A percentile compares a stretch with the other conserved stretches of the same genome.
These are phyloP conservation scores for Drosophila littoralis DNA, from an alignment of 1,140 invertebrate genomes.

Conservation along the genomic window DNA sequence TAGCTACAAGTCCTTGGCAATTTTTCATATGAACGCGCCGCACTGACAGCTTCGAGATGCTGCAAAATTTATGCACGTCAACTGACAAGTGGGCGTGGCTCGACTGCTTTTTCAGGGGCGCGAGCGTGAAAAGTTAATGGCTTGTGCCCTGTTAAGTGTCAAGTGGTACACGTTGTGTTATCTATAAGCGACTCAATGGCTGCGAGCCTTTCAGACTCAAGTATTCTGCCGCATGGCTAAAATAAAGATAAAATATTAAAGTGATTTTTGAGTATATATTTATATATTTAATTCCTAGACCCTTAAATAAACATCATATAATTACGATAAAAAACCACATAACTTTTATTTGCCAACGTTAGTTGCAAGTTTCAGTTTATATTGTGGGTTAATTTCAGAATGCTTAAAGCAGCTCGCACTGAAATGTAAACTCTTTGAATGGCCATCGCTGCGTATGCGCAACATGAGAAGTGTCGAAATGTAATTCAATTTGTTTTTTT, in stretches of 20 bases:
- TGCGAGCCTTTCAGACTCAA: background rate
- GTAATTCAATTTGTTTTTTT: slow-evolving; percentile 55
- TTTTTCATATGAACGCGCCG: slow-evolving; percentile 69
- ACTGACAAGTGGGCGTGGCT: slow-evolving; percentile 57
- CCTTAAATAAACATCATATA: too few species aligned
- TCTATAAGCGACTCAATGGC: slow-evolving; percentile 53
- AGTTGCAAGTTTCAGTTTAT: slow-evolving; percentile 32
- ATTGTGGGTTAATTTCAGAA: slow-evolving; percentile 63
- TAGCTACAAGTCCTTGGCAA: slow-evolving; percentile 47
- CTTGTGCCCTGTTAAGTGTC: slow-evolving; percentile 70
- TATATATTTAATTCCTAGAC: too few species aligned
- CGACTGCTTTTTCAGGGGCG: slow-evolving; percentile 11
- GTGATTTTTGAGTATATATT: too few species aligned
- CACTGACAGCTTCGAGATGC: slow-evolving; percentile 55
- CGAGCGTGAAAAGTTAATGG: slow-evolving; percentile 63
- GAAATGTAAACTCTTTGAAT: background rate
- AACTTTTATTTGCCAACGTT: too few species aligned
- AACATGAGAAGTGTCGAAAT: slow-evolving; percentile 31
- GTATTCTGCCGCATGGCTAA: background rate
- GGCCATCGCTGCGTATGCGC: slow-evolving; percentile 42
- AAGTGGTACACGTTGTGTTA: slow-evolving; percentile 47
- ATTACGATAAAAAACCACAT: too few species aligned
- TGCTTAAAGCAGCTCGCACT: background rate
- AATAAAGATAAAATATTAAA: background rate
- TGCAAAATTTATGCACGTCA: slow-evolving; percentile 69